Evolutionary conservation across 1,140 invertebrate species (phyloP).

Genomic region (Pygmarrhopalites habei): DNA sequence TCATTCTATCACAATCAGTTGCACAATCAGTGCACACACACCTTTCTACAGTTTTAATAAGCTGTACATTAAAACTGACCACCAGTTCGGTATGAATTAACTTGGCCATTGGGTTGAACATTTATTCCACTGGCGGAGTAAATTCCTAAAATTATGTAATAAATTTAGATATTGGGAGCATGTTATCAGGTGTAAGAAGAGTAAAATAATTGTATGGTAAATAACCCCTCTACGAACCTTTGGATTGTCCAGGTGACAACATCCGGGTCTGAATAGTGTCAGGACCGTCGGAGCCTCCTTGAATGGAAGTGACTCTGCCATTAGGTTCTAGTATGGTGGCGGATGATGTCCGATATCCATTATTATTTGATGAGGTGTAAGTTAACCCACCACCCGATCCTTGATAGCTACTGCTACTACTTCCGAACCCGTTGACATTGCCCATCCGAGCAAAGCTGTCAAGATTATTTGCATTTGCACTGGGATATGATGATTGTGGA

Average conservation of each 20-base stretch:
- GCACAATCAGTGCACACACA: no score
- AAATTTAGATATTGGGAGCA: no score
- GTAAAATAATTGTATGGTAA: no score
- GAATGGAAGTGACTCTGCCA: slow-evolving; percentile 18
- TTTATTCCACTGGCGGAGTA: slow-evolving; percentile 15
- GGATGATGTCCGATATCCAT: neutral
- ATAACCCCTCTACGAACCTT: no score
- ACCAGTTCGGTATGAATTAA: slow-evolving; percentile 7
- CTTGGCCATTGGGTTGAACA: slow-evolving; percentile 18
- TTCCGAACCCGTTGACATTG: neutral
- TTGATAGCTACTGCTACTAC: neutral
- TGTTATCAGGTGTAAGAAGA: no score
- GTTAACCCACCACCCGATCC: neutral
- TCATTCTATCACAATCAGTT: neutral
- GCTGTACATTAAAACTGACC: slow-evolving; percentile 3
- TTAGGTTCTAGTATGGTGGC: neutral
- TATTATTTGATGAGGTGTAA: neutral
- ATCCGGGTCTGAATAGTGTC: neutral
- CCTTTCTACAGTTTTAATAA: no score
- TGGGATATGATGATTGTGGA: no score
- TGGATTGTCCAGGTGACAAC: neutral
- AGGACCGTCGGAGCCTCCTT: slow-evolving; percentile 5
- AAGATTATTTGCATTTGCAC: no score
- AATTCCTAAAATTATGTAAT: slow-evolving; percentile 12
- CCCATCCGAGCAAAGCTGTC: neutral